Evolutionary conservation across 2,113 vertebrate genomes (phyloP), one percentile per base, ranked within the genome.

Genomic region (Elgaria multicarinata): DNA sequence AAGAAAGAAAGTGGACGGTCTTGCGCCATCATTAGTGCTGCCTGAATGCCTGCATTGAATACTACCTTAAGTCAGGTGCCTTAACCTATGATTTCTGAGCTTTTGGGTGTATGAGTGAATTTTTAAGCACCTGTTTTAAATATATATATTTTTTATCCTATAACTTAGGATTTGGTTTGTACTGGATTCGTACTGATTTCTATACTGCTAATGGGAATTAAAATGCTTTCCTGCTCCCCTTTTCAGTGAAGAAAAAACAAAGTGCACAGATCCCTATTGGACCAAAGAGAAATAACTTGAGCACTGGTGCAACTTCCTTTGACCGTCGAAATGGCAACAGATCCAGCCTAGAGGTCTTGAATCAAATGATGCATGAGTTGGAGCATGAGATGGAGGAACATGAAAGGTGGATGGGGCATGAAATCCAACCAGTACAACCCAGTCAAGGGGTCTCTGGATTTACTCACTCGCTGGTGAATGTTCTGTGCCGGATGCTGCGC

Each of bases 361-460:
- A 97, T 92, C 87, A 89, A 91, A 98, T 98, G 98, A 94, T 99
- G 90, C 94, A 83, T 13, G 97, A 98, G 67, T 98, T 99, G 89
- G 98, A 98, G 86, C 91, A 31, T 1, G 98, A 99, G 22, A 93
- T 99, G 94, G 97, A 97, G 50, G 95, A 96, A 36, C 96, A 98
- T n/a, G 97, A 98, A 83, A 95, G 64, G 7, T 95, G 95, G 90
- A 97, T 96, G n/a, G 96, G 97, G 46, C 93, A 91, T 3, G 93
- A 96, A 53, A 93, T 92, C 85, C 94, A 93, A 58, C 93, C 83
- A 12, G 78, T 87, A 1, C 95, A 94, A 85, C 94, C 80, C 2
- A 90, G 91, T 13, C 98, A 97, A 44, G 97, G 98, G 0, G 96
- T 99, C 9, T 97, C 98, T 0, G 98, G 98, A 42, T 99, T 99